phyloP scores from a whole-genome alignment of 2,113 vertebrate genomes.

The Calonectris borealis region DNA sequence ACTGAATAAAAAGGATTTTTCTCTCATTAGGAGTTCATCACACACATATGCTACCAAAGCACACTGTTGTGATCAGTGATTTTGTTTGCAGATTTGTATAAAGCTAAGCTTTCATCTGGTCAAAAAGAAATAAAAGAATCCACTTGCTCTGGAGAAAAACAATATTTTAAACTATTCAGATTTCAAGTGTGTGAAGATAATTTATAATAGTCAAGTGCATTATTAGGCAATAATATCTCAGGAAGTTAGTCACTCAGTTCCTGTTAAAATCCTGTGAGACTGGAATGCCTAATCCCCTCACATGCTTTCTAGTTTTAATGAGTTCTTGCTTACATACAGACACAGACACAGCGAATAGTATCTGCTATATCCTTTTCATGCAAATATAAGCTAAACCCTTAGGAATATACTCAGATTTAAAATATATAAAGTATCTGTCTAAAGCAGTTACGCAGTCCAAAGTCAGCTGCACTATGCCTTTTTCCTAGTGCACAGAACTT shows the following conservation, averaged over 20 bases:
- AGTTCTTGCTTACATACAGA: not conserved
- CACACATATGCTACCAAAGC: not conserved
- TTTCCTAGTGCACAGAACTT: not conserved
- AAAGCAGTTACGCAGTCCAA: not conserved
- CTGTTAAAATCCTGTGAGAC: slow-evolving; percentile 16
- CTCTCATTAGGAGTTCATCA: slow-evolving; percentile 17
- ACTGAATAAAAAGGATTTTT: slow-evolving; percentile 42
- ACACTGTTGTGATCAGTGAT: not conserved
- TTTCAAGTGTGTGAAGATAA: slow-evolving; percentile 44
- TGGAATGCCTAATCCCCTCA: slow-evolving; percentile 4
- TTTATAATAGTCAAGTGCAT: slow-evolving; percentile 18
- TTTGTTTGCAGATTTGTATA: slow-evolving; percentile 35
- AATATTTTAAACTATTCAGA: slow-evolving; percentile 37
- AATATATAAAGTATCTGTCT: not conserved
- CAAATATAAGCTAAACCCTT: not conserved
- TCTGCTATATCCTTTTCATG: not conserved
- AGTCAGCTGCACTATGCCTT: not conserved
- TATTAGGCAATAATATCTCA: slow-evolving; percentile 34
- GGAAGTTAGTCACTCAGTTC: slow-evolving; percentile 4
- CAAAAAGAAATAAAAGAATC: not conserved
- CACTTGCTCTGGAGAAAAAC: not conserved
- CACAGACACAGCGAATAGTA: not conserved
- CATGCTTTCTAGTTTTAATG: slow-evolving; percentile 3
- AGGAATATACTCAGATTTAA: not conserved
- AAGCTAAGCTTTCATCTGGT: slow-evolving; percentile 21